A percentile compares a stretch with the other conserved stretches of the same genome.
Conservation (phyloP, 2,797 vertebrate genomes). For the Clarias fuscus region DNA sequence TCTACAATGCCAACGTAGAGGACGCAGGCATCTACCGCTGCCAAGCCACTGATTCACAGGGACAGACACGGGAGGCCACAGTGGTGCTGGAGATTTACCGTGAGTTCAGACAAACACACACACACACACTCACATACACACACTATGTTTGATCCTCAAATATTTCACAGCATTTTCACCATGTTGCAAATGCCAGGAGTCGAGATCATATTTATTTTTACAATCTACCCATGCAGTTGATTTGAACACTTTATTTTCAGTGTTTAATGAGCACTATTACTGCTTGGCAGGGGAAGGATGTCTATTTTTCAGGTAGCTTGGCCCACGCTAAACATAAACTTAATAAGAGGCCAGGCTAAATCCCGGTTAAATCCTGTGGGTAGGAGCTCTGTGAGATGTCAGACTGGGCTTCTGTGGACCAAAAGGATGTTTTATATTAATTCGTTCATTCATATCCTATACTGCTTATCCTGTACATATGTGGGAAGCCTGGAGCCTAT, state of each 20-base stretch:
- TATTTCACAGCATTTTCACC: not conserved
- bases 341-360: constrained; percentile 11
- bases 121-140: not conserved
- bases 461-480: too few relatives aligned
- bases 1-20: constrained; percentile 95
- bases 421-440: constrained; percentile 17
- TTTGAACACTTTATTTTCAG: constrained; percentile 1
- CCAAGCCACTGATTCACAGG: constrained; percentile 85
- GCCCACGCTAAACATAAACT: not conserved
- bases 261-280: not conserved
- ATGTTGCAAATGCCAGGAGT: not conserved
- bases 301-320: constrained; percentile 9
- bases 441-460: too few relatives aligned
- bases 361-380: constrained; percentile 18
- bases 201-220: constrained; percentile 5
- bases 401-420: not conserved
- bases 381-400: constrained; percentile 6
- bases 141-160: not conserved
- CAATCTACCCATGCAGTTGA: not conserved
- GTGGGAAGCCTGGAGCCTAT: too few relatives aligned
- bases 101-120: constrained; percentile 69
- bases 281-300: not conserved
- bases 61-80: constrained; percentile 90
- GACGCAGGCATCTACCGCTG: constrained; percentile 97
- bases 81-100: constrained; percentile 98